Evolutionary conservation across 2,797 vertebrate genomes (phyloP).

Genomic region (Synanceia verrucosa): DNA sequence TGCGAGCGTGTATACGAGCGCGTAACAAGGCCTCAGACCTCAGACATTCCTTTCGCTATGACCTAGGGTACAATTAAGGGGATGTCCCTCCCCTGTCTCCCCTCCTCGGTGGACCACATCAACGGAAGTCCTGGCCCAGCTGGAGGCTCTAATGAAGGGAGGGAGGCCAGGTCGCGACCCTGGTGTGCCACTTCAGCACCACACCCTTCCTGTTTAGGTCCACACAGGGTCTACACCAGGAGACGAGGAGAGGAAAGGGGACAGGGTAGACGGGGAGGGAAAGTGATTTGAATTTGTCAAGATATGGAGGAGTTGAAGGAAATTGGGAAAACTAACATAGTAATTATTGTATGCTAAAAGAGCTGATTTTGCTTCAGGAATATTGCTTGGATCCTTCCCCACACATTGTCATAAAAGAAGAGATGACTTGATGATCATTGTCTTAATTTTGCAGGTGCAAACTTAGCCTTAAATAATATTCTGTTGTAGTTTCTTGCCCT

Average conservation of each 20-base stretch:
- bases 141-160: slow-evolving; percentile 82
- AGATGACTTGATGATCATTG: slow-evolving; percentile 1
- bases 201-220: slow-evolving; percentile 81
- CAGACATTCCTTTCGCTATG: slow-evolving; percentile 85
- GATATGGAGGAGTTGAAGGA: slow-evolving; percentile 27
- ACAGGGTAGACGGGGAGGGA: slow-evolving; percentile 40
- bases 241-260: slow-evolving; percentile 39
- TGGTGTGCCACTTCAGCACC: slow-evolving; percentile 81
- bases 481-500: neutral
- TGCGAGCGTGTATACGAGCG: slow-evolving; percentile 62
- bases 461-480: neutral
- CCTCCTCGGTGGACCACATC: slow-evolving; percentile 80
- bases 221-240: slow-evolving; percentile 65
- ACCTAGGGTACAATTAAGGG: slow-evolving; percentile 86
- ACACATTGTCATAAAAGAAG: neutral
- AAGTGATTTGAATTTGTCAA: slow-evolving; percentile 39
- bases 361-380: neutral
- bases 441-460: slow-evolving; percentile 4
- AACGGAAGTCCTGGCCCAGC: slow-evolving; percentile 81
- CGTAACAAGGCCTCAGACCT: slow-evolving; percentile 85
- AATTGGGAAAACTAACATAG: slow-evolving; percentile 9
- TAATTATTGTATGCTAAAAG: neutral
- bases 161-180: slow-evolving; percentile 82
- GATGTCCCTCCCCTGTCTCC: slow-evolving; percentile 82
- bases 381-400: neutral